Evolutionary conservation across 2,113 vertebrate species (phyloP), one percentile per base, ranked within the genome.

Genomic region (Arenaria interpres): DNA sequence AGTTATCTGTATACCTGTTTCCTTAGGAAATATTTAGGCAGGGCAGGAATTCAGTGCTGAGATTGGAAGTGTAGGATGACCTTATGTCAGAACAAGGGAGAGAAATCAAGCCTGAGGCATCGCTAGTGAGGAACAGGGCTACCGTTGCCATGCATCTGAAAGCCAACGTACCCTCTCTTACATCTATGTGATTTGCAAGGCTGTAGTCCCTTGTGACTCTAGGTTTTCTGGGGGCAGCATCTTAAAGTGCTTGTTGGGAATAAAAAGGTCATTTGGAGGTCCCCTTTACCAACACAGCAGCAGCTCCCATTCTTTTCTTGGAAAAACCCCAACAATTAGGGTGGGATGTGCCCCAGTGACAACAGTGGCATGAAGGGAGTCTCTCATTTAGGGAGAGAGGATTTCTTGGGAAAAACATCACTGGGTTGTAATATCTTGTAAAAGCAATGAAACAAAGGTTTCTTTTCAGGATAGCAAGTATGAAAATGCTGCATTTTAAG

Each of bases 131-230:
- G 62, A 68, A 0, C 5, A 4, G 28, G 5, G 0, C 51, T 75
- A 7, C 64, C 63, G 67, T 15, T 18, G 57, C 16, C 20, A 4
- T 59, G 43, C 28, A 37, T 10, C 86, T 22, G 46, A 48, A 60
- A 39, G 13, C 30, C 53, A 30, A 0, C 0, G 0, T 69, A 23
- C 4, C 20, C 9, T 5, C 32, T 25, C 43, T 46, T 20, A 25
- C 10, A 7, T 7, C 10, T 28, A 48, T 54, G 33, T 32, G 14
- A 68, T 60, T 23, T 59, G 39, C 51, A 83, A 67, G 35, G 43
- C n/a, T 19, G 12, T 11, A 12, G 12, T 21, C 73, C 50, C 73
- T 57, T 10, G 37, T 22, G 56, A 30, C 4, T 64, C 12, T 10
- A 1, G 14, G 32, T 53, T 32, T 85, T n/a, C 62, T 54, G 10